Conservation (phyloP, 2,888 invertebrate genomes). For the Allolobophora icterica region DNA sequence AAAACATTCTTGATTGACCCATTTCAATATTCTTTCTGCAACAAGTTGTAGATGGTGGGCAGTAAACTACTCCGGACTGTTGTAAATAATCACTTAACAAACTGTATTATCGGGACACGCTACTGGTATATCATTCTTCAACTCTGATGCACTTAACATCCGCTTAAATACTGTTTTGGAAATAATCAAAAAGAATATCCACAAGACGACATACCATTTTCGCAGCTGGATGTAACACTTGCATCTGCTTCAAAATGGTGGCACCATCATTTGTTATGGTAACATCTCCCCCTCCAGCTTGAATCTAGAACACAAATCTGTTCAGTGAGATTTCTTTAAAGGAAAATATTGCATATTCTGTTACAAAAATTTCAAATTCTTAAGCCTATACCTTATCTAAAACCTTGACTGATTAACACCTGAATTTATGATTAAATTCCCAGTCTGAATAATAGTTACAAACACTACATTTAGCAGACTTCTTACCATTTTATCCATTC, state of each 20-base stretch:
- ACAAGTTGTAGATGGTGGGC: too few relatives aligned
- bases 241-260: conserved; percentile 98
- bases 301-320: conserved; percentile 74
- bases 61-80: too few relatives aligned
- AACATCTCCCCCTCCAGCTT: conserved; percentile 94
- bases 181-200: not conserved
- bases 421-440: not conserved
- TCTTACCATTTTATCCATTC: conserved; percentile 98
- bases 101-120: too few relatives aligned
- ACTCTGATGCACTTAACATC: too few relatives aligned
- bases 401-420: not conserved
- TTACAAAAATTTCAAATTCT: not conserved
- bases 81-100: too few relatives aligned
- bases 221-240: conserved; percentile 96
- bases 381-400: too few relatives aligned
- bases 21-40: too few relatives aligned
- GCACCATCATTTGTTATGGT: conserved; percentile 99
- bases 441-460: not conserved
- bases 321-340: not conserved
- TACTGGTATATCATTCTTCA: too few relatives aligned
- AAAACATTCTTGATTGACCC: too few relatives aligned
- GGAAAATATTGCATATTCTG: not conserved
- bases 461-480: not conserved
- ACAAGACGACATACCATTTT: conserved; percentile 80
- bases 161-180: too few relatives aligned